Conservation (phyloP, 2,797 vertebrate species). For the Tokudaia muenninki region DNA sequence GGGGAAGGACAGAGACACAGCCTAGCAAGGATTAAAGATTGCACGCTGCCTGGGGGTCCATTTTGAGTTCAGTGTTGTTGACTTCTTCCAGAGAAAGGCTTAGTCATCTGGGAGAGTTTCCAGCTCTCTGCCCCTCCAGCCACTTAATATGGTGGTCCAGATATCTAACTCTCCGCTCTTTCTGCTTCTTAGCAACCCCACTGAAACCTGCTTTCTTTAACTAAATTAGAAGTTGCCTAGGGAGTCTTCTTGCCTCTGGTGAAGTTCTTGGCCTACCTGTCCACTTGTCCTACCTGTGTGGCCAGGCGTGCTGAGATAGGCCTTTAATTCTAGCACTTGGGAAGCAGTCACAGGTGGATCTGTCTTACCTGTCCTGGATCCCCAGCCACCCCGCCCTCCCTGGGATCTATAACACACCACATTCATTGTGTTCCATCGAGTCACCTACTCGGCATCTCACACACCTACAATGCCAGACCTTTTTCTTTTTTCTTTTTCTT, state of each 20-base stretch:
- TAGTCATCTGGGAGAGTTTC: neutral
- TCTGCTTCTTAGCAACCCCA: too few relatives aligned
- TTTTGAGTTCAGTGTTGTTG: neutral
- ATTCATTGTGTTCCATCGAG: neutral
- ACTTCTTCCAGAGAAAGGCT: neutral
- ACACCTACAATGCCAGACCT: neutral
- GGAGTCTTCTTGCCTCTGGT: neutral
- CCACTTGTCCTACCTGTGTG: neutral
- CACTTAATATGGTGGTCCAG: neutral
- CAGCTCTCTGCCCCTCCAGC: neutral
- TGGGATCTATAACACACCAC: neutral
- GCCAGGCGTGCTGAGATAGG: fast-evolving
- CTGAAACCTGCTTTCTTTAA: neutral
- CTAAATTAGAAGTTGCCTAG: neutral
- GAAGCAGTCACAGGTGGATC: neutral
- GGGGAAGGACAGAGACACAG: neutral
- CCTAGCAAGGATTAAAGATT: neutral
- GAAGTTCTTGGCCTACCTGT: neutral
- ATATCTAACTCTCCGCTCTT: neutral
- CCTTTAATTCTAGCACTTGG: neutral
- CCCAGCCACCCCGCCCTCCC: neutral
- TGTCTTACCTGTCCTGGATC: too few relatives aligned
- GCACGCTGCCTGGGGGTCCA: neutral
- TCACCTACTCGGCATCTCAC: neutral
- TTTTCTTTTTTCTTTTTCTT: neutral